Base-by-base conservation (phyloP, 92 coral and sea anemone species). In the Zoanthus solanderi region DNA sequence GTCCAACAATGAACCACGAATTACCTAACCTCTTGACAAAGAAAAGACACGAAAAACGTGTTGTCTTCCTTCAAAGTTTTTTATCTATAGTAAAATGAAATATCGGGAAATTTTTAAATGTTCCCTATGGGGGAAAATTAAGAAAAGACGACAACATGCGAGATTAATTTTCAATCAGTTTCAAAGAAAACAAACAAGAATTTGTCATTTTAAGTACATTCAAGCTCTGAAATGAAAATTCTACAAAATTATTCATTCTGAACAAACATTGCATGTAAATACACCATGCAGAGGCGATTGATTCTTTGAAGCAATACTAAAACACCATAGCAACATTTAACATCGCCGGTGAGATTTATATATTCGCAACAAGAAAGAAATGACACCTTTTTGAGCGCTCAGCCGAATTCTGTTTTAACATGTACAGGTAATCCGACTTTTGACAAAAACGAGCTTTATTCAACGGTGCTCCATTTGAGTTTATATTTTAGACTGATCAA, bases 181-280 rank as follows among this genome's bases (percentile, higher is more conserved):
- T 28, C 85, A 81, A 48, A 73, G 45, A 65, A 66, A 81, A 10
- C 5, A 46, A 18, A 29, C 15, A 42, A 45, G 28, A 45, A 63
- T 23, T 28, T 66, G 58, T 68, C 61, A 66, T 11, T 73, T 63
- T 81, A 73, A 44, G 85, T 66, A 66, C 75, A 81, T 66, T 67
- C 16, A 79, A 17, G 46, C 13, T 67, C 44, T 65, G 67, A 46
- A 11, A n/a, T 18, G 12, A 46, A 7, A 50, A 1, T 50, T 11
- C 56, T 50, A 66, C 23, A 45, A 66, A 65, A 65, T 3, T 44
- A 18, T 45, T 81, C 53, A 65, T 66, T 67, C 32, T 54, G 30
- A 47, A 65, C 45, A 44, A 50, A 16, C 42, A n/a, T 32, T 44
- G 74, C 37, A 52, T 42, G 12, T 67, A 48, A 23, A 65, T 65